Evolutionary conservation across 2,113 vertebrate genomes (phyloP).

Genomic region (Carassius auratus): DNA sequence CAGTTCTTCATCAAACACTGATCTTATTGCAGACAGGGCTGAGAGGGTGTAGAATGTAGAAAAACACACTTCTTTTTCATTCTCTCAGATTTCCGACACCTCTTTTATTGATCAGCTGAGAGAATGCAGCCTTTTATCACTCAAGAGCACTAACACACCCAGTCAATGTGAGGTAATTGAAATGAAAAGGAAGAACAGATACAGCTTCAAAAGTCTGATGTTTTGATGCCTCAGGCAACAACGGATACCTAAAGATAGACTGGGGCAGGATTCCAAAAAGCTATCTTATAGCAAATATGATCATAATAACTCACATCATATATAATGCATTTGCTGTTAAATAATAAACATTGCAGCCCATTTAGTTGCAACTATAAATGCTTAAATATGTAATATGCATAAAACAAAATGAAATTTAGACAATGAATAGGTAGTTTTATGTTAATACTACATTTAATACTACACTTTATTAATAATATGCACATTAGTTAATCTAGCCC

Average conservation of each 20-base stretch:
- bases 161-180: slow-evolving; percentile 3
- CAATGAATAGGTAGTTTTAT: too few relatives aligned
- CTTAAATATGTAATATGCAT: not conserved
- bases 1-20: not conserved
- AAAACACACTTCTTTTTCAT: slow-evolving; percentile 1
- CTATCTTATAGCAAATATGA: slow-evolving; percentile 10
- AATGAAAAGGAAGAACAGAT: not conserved
- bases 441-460: too few relatives aligned
- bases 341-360: not conserved
- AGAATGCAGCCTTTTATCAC: not conserved
- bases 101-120: slow-evolving; percentile 21
- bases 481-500: too few relatives aligned
- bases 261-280: not conserved
- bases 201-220: slow-evolving; percentile 2
- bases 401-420: too few relatives aligned
- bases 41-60: slow-evolving; percentile 4
- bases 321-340: slow-evolving; percentile 17
- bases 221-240: slow-evolving; percentile 25
- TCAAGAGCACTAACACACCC: not conserved
- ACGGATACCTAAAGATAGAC: not conserved
- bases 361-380: not conserved
- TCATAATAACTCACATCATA: slow-evolving; percentile 18
- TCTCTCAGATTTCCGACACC: slow-evolving; percentile 21
- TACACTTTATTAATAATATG: too few relatives aligned
- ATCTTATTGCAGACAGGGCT: not conserved